Evolutionary conservation across 2,113 vertebrate species (phyloP).

Genomic region (Circaetus gallicus): DNA sequence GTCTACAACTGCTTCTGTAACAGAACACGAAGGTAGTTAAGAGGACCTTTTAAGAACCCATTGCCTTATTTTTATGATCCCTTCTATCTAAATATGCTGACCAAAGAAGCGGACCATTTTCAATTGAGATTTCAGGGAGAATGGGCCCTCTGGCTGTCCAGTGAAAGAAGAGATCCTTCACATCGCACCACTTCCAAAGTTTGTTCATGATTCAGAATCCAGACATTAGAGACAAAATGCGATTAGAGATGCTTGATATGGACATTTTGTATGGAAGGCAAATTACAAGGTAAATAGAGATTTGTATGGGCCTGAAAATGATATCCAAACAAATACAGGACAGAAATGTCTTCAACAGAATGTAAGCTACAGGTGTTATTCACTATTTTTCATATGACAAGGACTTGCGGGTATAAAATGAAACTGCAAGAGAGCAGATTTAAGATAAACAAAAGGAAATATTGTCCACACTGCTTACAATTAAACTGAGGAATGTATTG

Average conservation of each 20-base stretch:
- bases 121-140: background rate
- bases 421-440: background rate
- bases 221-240: background rate
- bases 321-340: background rate
- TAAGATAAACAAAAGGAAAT: background rate
- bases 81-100: background rate
- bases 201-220: background rate
- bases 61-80: background rate
- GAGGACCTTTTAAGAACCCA: background rate
- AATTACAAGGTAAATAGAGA: background rate
- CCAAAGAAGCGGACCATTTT: background rate
- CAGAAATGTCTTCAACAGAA: background rate
- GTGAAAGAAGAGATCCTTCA: background rate
- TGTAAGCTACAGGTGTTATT: background rate
- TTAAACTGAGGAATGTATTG: background rate
- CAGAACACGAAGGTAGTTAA: background rate
- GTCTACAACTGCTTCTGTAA: background rate
- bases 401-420: background rate
- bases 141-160: background rate
- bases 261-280: rapidly evolving
- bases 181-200: background rate
- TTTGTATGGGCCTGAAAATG: background rate
- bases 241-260: background rate
- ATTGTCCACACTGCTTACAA: background rate
- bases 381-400: background rate